Evolutionary conservation across 1,140 invertebrate genomes (phyloP), one percentile per base, ranked within the genome.

Genomic region (Drosophila paulistorum): DNA sequence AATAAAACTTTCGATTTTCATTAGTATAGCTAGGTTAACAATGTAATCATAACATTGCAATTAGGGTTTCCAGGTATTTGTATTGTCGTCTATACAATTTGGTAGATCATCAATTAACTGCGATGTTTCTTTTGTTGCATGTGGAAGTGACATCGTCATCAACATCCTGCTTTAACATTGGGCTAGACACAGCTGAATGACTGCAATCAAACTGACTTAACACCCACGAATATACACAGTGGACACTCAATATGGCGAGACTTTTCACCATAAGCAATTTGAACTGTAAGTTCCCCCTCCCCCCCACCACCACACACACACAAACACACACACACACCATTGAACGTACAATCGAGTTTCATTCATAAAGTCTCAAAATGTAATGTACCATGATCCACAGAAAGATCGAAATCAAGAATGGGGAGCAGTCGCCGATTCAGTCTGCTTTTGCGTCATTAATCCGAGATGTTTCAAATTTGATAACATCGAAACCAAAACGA

Each of bases 301-400:
- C 13, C 54, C 5, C 54, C n/a, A n/a, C n/a, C n/a, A n/a, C n/a
- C n/a, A n/a, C n/a, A n/a, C n/a, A n/a, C n/a, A n/a, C n/a, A n/a
- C n/a, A n/a, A n/a, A n/a, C n/a, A n/a, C n/a, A 14, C 54, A 57
- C 54, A 33, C 30, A 30, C 30, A 7, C 30, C 45, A 48, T 9
- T 7, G 3, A 6, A 23, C 17, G 20, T 5, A 59, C 57, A 59
- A 59, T 59, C 23, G 57, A 33, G 57, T 35, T 59, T 59, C 57
- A 59, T 59, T 59, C 57, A 59, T 59, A 37, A 59, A 51, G 45
- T 23, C 7, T 30, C 64, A 14, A 71, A 68, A 81, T 33, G 77
- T 65, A 84, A 86, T 85, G 81, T 69, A 73, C 67, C 81, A 78
- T 86, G 81, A 81, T 81, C 45, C 81, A 65, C 9, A 41, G 59